Evolutionary conservation across 1,140 invertebrate genomes (phyloP), one percentile per base, ranked within the genome.

Genomic region (Choristoneura fumiferana): DNA sequence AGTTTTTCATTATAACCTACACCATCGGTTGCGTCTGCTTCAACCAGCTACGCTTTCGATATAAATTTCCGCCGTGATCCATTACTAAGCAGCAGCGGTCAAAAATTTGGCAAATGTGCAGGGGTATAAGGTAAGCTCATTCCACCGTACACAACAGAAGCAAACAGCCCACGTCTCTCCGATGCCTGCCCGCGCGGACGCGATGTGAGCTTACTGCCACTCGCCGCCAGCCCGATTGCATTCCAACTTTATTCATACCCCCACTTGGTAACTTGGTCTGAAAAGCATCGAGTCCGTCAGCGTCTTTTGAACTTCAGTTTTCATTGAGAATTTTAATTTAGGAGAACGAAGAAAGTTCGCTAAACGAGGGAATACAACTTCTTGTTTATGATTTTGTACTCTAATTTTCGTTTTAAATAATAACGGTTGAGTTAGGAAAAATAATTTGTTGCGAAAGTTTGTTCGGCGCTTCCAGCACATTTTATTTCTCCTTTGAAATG

Each of bases 191-290:
- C 43, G 6, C 17, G 18, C 43, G 43, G 17, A 49, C 15, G 40
- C 40, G 22, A 10, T 17, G 43, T 12, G 43, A 22, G 43, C 18
- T 49, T 49, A 49, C 10, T 22, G 43, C 29, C 43, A 22, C 17
- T 45, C 17, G 22, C 43, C 29, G 43, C 43, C 40, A 43, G 22
- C 40, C 22, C 17, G 18, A 49, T 49, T 29, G 43, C 43, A 18
- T 49, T 49, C 43, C 43, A 49, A 49, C 43, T 49, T 49, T 49
- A 49, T 49, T 49, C 43, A 49, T 49, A 49, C 43, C 43, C 22
- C n/a, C 18, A 29, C 18, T 49, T 49, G 43, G 10, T 49, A 49
- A 17, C 43, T 22, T 29, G 22, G 2, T 6, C 22, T 29, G 22
- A 29, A 29, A 29, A 29, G 6, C 22, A 29, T 29, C 22, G 22